A percentile compares a stretch with the other conserved stretches of the same genome.
These are phyloP conservation scores for Charaxes varanes DNA, from an alignment of 1,140 invertebrate genomes.

Conservation along the genomic window DNA sequence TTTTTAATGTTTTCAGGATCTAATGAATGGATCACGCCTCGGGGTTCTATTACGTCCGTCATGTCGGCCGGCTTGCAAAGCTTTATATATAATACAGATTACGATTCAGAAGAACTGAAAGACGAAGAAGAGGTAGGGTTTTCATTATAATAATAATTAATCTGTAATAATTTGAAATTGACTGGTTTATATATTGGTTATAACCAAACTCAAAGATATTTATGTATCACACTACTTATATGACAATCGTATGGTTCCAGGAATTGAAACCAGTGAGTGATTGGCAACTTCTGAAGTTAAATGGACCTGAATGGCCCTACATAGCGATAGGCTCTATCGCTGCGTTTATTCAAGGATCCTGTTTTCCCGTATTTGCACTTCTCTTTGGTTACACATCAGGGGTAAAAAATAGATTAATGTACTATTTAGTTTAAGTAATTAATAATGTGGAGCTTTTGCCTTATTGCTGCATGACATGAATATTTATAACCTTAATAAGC, in stretches of 20 bases:
- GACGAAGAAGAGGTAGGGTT: slow-evolving; percentile 44
- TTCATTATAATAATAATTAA: neutral
- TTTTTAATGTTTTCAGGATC: slow-evolving; percentile 37
- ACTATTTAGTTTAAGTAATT: neutral
- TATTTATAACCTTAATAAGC: too few species aligned
- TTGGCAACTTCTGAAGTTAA: slow-evolving; percentile 81
- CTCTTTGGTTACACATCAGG: slow-evolving; percentile 89
- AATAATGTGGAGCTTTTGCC: neutral
- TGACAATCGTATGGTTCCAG: slow-evolving; percentile 32
- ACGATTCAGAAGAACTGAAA: slow-evolving; percentile 40
- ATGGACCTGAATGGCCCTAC: slow-evolving; percentile 85
- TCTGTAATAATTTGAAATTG: too few species aligned
- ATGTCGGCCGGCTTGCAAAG: slow-evolving; percentile 53
- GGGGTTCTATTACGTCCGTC: slow-evolving; percentile 53
- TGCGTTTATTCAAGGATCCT: slow-evolving; percentile 82
- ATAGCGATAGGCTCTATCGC: slow-evolving; percentile 83
- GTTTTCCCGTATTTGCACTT: slow-evolving; percentile 87
- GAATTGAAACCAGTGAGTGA: slow-evolving; percentile 57
- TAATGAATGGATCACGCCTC: slow-evolving; percentile 63
- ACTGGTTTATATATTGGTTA: too few species aligned
- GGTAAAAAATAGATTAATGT: slow-evolving; percentile 63
- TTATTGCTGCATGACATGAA: too few species aligned
- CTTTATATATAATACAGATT: slow-evolving; percentile 46
- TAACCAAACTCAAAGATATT: too few species aligned
- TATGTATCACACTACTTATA: too few species aligned